Conservation (phyloP, 2,113 vertebrate genomes). For the Osmerus eperlanus region DNA sequence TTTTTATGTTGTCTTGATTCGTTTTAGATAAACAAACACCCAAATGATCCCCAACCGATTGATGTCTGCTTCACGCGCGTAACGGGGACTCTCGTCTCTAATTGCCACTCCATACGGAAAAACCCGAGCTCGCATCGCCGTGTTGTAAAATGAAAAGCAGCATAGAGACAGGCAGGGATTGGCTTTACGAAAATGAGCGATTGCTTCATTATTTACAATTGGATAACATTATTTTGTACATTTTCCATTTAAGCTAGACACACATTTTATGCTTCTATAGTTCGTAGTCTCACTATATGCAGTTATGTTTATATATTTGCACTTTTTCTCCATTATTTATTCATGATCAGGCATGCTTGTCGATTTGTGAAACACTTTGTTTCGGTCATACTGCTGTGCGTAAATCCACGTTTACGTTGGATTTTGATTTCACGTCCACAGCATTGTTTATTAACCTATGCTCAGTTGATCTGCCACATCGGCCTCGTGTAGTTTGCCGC, state of each 20-base stretch:
- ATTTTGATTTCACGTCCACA: too few relatives aligned
- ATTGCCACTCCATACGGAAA: constrained; percentile 52
- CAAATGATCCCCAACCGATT: constrained; percentile 32
- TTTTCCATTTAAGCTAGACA: neutral
- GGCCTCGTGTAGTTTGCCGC: too few relatives aligned
- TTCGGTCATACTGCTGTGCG: neutral
- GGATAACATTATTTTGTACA: constrained; percentile 12
- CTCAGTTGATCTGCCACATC: too few relatives aligned
- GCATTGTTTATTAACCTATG: too few relatives aligned
- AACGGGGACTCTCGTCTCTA: constrained; percentile 31
- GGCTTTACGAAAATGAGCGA: constrained; percentile 31
- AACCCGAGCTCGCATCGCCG: constrained; percentile 38
- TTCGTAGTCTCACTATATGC: too few relatives aligned
- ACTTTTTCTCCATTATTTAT: too few relatives aligned
- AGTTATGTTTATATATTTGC: too few relatives aligned
- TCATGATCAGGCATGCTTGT: too few relatives aligned
- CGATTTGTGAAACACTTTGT: neutral
- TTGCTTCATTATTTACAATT: constrained; percentile 27
- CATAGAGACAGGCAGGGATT: constrained; percentile 45
- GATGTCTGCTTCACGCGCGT: constrained; percentile 38
- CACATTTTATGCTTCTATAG: too few relatives aligned
- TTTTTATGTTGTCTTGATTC: constrained; percentile 20
- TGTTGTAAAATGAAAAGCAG: constrained; percentile 19
- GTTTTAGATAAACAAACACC: neutral
- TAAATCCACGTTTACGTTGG: neutral